Evolutionary conservation across 2,797 vertebrate genomes (phyloP).

Genomic region (Spheniscus humboldti): DNA sequence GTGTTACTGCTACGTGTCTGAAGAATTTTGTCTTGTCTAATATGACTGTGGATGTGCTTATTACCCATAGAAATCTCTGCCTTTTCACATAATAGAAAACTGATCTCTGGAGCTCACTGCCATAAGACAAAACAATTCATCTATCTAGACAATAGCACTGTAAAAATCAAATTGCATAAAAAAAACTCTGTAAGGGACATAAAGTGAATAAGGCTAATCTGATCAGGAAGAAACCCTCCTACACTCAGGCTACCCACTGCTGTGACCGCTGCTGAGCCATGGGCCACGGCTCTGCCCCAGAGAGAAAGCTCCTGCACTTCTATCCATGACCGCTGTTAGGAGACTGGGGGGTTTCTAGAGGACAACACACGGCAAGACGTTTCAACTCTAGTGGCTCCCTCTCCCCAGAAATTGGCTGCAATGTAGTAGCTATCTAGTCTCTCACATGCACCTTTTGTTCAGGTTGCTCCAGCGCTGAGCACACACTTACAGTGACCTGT

Average conservation of each 20-base stretch:
- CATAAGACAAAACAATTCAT: conserved; percentile 33
- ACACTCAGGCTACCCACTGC: background rate
- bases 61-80: conserved; percentile 8
- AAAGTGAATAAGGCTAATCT: conserved; percentile 26
- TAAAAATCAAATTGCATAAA: conserved; percentile 34
- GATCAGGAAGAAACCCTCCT: conserved; percentile 8
- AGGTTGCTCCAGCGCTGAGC: background rate
- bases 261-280: background rate
- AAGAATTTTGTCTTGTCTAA: background rate
- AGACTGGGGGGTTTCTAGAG: background rate
- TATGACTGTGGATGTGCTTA: background rate
- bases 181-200: background rate
- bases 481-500: background rate
- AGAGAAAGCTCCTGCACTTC: background rate
- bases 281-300: background rate
- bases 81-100: conserved; percentile 47
- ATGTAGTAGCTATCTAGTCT: background rate
- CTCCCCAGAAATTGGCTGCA: background rate
- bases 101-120: conserved; percentile 12
- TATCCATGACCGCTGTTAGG: background rate
- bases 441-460: accelerated
- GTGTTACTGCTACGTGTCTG: background rate
- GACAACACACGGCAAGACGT: background rate
- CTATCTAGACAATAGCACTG: conserved; percentile 40
- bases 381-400: background rate